phyloP scores from a whole-genome alignment of 2,888 invertebrate species.

The Caenorhabditis sinica region DNA sequence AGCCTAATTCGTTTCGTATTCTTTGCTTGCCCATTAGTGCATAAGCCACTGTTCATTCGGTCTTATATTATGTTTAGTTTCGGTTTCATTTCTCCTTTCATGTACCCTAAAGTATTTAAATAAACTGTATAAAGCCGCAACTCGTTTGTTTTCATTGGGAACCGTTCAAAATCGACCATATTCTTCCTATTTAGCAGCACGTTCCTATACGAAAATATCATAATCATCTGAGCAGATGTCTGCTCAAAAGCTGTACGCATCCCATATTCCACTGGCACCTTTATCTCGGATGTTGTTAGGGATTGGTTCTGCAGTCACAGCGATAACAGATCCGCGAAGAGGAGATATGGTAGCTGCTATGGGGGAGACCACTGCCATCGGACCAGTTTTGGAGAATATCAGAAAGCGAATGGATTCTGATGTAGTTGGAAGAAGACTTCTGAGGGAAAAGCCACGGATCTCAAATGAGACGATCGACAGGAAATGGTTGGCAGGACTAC shows the following conservation, averaged over 20 bases:
- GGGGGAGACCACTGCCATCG: constrained; percentile 94
- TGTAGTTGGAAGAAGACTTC: constrained; percentile 89
- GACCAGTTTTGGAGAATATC: constrained; percentile 77
- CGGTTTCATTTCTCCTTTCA: constrained; percentile 16
- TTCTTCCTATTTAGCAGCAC: not conserved
- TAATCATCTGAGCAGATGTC: constrained; percentile 8
- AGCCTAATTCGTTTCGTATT: constrained; percentile 43
- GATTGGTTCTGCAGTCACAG: constrained; percentile 70
- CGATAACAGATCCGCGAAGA: constrained; percentile 70
- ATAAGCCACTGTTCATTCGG: constrained; percentile 29
- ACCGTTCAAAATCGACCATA: not conserved
- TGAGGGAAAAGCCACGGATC: constrained; percentile 90
- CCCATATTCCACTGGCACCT: constrained; percentile 74
- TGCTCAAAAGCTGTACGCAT: constrained; percentile 64
- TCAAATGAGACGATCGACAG: constrained; percentile 91
- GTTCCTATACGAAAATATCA: not conserved
- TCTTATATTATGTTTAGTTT: constrained; percentile 9
- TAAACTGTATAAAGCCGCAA: constrained; percentile 29
- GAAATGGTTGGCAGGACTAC: constrained; percentile 88
- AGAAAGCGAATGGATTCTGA: constrained; percentile 89
- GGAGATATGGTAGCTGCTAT: constrained; percentile 94
- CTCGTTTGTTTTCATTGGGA: not conserved
- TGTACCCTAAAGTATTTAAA: constrained; percentile 37
- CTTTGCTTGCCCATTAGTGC: constrained; percentile 28
- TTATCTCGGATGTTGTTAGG: constrained; percentile 68